These are phyloP conservation scores for Toxotes lorentzi DNA, from an alignment of 2,797 vertebrate species.

Conservation along the genomic window DNA sequence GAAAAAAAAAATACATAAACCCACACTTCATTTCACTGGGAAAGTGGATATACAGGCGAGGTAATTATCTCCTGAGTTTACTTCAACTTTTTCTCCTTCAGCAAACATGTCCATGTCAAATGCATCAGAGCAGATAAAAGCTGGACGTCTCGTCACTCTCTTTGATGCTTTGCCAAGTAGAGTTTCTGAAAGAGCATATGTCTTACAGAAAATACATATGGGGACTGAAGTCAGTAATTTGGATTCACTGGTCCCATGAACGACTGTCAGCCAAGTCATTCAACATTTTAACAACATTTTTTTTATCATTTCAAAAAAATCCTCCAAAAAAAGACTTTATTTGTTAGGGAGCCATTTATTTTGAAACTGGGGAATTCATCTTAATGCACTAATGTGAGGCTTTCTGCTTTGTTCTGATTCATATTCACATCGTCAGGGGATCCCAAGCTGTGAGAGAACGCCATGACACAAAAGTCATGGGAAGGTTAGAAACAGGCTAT, in stretches of 20 bases:
- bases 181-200: neutral
- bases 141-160: neutral
- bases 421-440: constrained; percentile 13
- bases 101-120: constrained; percentile 44
- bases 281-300: too few relatives aligned
- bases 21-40: neutral
- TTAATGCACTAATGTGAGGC: constrained; percentile 16
- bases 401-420: constrained; percentile 26
- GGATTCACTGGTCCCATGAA: neutral
- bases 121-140: constrained; percentile 30
- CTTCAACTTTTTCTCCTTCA: constrained; percentile 19
- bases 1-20: constrained; percentile 4
- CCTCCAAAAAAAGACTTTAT: neutral
- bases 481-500: constrained; percentile 60
- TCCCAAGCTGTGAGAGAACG: constrained; percentile 27
- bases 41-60: constrained; percentile 3
- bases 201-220: neutral
- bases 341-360: constrained; percentile 18
- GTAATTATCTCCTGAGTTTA: constrained; percentile 30
- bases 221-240: neutral
- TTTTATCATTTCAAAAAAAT: too few relatives aligned
- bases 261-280: neutral
- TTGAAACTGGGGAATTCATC: constrained; percentile 9
- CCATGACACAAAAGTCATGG: constrained; percentile 50
- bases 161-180: constrained; percentile 9